Evolutionary conservation across 2,888 invertebrate genomes (phyloP), one percentile per base, ranked within the genome.

Genomic region (Cantharis nigra): DNA sequence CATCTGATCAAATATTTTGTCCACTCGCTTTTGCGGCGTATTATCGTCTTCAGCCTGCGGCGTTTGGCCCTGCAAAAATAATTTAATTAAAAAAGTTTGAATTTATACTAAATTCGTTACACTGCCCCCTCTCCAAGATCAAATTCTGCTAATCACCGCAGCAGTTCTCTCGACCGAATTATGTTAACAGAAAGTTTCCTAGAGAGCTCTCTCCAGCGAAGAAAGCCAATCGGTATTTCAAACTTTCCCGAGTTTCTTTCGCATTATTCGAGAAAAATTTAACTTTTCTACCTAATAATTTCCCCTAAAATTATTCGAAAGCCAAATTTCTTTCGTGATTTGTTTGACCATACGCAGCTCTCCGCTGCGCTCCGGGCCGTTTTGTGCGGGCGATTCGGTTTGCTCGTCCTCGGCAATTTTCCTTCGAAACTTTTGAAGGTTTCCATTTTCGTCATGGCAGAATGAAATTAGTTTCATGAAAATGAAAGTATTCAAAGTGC

Each of bases 1-100:
- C 98, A 98, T 97, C 88, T 98, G 98, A 89, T 97, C 97, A 91
- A 99, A 99, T 88, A 99, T 99, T 90, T 98, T 97, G 90, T 98
- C 98, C 81, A 98, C 98, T 87, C 98, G 93, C 88, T 98, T 98
- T 89, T 98, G 96, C 14, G 97, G 96, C 80, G 96, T 96, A 88
- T 96, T 97, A 86, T 97, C 96, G 86, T 96, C 96, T 86, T 97
- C 96, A 26, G 95, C 93, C 28, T 78, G 79, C 71, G 96, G 96
- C 81, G 95, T 95, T 87, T 97, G 96, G 18, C 97, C 97, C 97
- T 97, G 90, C n/a, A 89, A 65, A 49, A n/a, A 4, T 49, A n/a
- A 49, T 49, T n/a, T 49, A n/a, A 49, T 49, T 49, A n/a, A n/a
- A 49, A 49, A 49, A 49, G n/a, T n/a, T 49, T 2, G 2, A 3